Conservation (phyloP, 2,797 vertebrate species). For the Lates japonicus region DNA sequence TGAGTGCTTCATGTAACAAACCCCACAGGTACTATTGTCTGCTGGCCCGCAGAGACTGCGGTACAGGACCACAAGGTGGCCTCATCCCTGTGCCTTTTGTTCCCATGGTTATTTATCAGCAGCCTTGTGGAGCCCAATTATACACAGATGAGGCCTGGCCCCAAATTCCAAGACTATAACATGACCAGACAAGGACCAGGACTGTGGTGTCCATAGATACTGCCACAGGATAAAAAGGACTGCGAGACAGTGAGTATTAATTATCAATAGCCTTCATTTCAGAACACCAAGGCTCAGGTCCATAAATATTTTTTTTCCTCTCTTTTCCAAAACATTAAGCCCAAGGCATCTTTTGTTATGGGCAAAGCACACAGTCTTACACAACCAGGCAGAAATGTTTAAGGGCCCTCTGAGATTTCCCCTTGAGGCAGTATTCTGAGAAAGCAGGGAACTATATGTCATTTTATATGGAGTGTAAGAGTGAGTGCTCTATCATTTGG, state of each 20-base stretch:
- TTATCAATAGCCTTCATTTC: conserved; percentile 65
- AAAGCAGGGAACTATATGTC: conserved; percentile 58
- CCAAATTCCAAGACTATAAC: conserved; percentile 48
- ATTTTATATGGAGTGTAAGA: conserved; percentile 76
- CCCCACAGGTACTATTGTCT: conserved; percentile 32
- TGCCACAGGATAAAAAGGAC: conserved; percentile 37
- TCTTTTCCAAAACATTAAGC: conserved; percentile 84
- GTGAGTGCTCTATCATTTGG: conserved; percentile 54
- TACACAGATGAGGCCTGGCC: conserved; percentile 42
- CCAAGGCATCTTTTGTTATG: conserved; percentile 80
- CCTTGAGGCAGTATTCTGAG: conserved; percentile 72
- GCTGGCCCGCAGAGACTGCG: background rate
- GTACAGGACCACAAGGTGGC: conserved; percentile 19
- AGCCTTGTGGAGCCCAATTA: conserved; percentile 65
- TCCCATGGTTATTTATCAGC: conserved; percentile 80
- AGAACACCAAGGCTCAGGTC: conserved; percentile 63
- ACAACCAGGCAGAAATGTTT: conserved; percentile 83
- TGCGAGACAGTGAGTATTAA: conserved; percentile 67
- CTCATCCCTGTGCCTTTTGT: conserved; percentile 43
- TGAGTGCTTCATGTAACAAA: conserved; percentile 28
- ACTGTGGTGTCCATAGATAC: conserved; percentile 5
- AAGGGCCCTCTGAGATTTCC: conserved; percentile 76
- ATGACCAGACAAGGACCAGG: conserved; percentile 23
- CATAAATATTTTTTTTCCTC: conserved; percentile 56
- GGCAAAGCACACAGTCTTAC: conserved; percentile 73